phyloP scores from a whole-genome alignment of 2,797 vertebrate genomes.

The Periophthalmus magnuspinnatus region DNA sequence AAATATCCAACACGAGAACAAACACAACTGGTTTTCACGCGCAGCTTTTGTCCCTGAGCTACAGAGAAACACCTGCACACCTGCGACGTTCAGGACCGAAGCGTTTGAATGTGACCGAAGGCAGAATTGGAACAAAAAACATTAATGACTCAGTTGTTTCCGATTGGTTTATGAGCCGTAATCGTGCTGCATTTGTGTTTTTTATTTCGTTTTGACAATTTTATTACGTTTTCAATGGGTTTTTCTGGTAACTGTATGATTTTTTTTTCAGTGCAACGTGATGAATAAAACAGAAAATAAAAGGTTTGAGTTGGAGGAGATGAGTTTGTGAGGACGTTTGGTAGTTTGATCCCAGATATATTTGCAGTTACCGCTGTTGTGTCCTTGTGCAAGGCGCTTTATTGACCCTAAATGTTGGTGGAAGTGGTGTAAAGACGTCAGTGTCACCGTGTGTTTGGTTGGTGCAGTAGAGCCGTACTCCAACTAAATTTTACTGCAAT shows the following conservation, averaged over 20 bases:
- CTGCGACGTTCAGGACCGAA: not conserved
- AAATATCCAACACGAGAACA: slow-evolving; percentile 41
- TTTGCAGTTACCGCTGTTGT: not conserved
- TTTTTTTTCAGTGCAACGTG: not conserved
- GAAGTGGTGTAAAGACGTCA: not conserved
- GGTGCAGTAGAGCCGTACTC: too few relatives aligned
- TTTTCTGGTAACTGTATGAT: not conserved
- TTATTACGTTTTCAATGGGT: not conserved
- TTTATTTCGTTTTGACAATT: not conserved
- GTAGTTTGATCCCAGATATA: not conserved
- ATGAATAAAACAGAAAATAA: not conserved
- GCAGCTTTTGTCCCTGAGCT: slow-evolving; percentile 33
- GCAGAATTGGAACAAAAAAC: not conserved
- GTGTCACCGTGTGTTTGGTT: not conserved
- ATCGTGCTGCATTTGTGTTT: not conserved
- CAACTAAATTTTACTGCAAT: too few relatives aligned
- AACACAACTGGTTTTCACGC: slow-evolving; percentile 25
- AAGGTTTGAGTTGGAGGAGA: not conserved
- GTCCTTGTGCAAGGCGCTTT: not conserved
- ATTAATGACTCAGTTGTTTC: not conserved
- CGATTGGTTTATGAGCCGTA: not conserved
- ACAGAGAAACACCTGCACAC: slow-evolving; percentile 13
- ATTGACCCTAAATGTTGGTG: not conserved
- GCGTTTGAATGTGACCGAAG: not conserved
- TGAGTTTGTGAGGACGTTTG: not conserved